Evolutionary conservation across 2,888 invertebrate genomes (phyloP).

Genomic region (Apodemia zela): DNA sequence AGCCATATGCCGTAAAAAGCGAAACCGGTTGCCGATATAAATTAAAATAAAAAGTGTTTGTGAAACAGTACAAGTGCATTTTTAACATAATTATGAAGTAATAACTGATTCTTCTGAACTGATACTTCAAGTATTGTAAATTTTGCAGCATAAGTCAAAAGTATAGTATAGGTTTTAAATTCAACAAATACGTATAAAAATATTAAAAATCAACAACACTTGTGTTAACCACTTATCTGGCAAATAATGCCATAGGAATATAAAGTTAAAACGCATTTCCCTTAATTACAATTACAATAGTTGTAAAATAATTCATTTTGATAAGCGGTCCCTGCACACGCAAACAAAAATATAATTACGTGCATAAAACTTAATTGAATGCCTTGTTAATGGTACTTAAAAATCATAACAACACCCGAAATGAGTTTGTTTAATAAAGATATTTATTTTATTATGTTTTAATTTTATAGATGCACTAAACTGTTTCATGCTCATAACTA

Average conservation of each 20-base stretch:
- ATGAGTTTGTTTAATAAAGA: conserved; percentile 10
- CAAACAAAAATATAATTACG: conserved; percentile 15
- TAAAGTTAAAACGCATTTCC: neutral
- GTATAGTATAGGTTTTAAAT: too few species aligned
- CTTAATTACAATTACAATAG: conserved; percentile 3
- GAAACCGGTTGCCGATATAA: too few species aligned
- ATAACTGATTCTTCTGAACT: too few species aligned
- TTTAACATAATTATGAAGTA: too few species aligned
- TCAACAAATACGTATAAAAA: too few species aligned
- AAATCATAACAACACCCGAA: conserved; percentile 18
- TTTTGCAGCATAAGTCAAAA: too few species aligned
- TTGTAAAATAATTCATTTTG: conserved; percentile 17
- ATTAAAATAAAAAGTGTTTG: too few species aligned
- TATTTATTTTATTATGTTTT: conserved; percentile 9
- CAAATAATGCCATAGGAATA: neutral
- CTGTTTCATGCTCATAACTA: neutral
- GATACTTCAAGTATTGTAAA: too few species aligned
- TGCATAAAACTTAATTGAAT: conserved; percentile 18
- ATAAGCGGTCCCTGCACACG: conserved; percentile 15
- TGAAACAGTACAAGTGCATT: too few species aligned
- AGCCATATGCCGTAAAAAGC: too few species aligned
- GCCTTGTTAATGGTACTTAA: conserved; percentile 18
- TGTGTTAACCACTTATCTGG: neutral
- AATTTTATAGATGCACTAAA: conserved; percentile 10
- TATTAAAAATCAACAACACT: too few species aligned